Conservation (phyloP, 2,888 invertebrate genomes). For the Phengaris arion region DNA sequence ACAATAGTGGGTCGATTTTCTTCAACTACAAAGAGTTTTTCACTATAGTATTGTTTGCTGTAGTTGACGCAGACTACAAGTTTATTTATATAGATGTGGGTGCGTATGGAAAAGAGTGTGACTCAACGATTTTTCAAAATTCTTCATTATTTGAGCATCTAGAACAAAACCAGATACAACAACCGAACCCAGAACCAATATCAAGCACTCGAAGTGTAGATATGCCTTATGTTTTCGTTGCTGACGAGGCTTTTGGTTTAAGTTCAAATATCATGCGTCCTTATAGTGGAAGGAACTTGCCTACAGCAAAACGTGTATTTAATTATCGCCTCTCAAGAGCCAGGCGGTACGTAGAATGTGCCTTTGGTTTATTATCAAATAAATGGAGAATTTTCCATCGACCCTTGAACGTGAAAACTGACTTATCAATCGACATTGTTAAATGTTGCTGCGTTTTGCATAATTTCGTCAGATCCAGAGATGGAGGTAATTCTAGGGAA, state of each 20-base stretch:
- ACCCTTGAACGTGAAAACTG: not conserved
- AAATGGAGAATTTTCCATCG: slow-evolving; percentile 10
- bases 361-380: slow-evolving; percentile 12
- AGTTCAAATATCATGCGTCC: not conserved
- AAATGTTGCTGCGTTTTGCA: not conserved
- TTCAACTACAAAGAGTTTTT: slow-evolving; percentile 22
- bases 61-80: slow-evolving; percentile 2
- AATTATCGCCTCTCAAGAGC: not conserved
- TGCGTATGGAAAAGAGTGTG: slow-evolving; percentile 12
- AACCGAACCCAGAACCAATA: too few relatives aligned
- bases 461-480: not conserved
- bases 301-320: not conserved
- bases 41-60: slow-evolving; percentile 10
- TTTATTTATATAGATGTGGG: slow-evolving; percentile 22
- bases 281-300: not conserved
- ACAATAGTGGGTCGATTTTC: not conserved
- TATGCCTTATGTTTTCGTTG: slow-evolving; percentile 2
- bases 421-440: not conserved
- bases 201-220: too few relatives aligned
- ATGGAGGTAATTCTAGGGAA: too few relatives aligned
- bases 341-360: not conserved
- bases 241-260: slow-evolving; percentile 14
- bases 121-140: slow-evolving; percentile 4
- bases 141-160: too few relatives aligned
- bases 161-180: too few relatives aligned